Base-by-base conservation (phyloP, 2,888 invertebrate genomes). In the Stenichneumon culpator region DNA sequence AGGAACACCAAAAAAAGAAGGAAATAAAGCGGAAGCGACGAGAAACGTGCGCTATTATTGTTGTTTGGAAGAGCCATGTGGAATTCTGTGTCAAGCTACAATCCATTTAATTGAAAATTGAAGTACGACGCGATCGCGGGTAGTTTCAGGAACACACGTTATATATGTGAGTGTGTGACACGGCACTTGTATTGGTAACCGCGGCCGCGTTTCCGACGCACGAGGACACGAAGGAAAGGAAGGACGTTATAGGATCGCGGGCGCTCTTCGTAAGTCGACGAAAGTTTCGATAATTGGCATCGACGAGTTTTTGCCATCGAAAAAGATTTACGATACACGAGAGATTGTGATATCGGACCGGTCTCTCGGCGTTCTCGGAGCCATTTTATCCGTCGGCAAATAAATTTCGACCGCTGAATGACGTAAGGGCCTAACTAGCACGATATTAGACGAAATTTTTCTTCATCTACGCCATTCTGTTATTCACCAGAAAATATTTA, bases 241-340 rank as follows among this genome's bases (percentile, higher is more conserved):
- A 28, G 47, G 7, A 52, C 67, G 79, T 68, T 70, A 63, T 44
- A 11, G 63, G 57, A 68, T 32, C 7, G 68, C 36, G 16, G 28
- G 60, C 54, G 67, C 44, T 36, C 70, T 80, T 67, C 52, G 72
- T 19, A 44, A 65, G 28, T 44, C 19, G 70, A 60, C 68, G 36
- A 73, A 81, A 74, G 36, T 74, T 74, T 68, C 80, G 73, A 81
- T 81, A 74, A 80, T 79, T 79, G 80, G 28, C 68, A 68, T 67
- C 28, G 73, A 32, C 25, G 11, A 25, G 44, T 57, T 47, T 50
- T 47, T 36, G 25, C 63, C 19, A 19, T 16, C 50, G 19, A 32
- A 44, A 28, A 75, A 44, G 39, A 73, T 73, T 73, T 73, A 60
- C 57, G 36, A 44, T 44, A 57, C 22, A n/a, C 28, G 47, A 32